Evolutionary conservation across 1,140 invertebrate genomes (phyloP).

Genomic region (Manduca sexta): DNA sequence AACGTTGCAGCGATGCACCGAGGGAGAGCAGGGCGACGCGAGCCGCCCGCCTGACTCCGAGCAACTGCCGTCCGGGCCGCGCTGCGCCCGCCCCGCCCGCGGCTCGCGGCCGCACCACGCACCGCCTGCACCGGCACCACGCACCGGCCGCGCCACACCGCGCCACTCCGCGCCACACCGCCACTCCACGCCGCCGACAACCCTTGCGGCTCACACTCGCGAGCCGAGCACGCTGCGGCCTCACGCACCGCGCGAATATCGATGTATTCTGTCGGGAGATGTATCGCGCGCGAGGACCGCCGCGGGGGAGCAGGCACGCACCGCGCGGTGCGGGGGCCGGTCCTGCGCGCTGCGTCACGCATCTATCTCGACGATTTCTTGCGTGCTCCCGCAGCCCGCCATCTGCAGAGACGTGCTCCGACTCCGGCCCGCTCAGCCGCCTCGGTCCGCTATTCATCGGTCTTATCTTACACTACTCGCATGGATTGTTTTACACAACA

Average conservation of each 20-base stretch:
- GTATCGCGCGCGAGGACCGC: conserved; percentile 23
- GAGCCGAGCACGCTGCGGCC: conserved; percentile 40
- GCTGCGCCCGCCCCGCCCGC: conserved; percentile 32
- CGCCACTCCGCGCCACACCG: conserved; percentile 21
- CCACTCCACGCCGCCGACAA: conserved; percentile 10
- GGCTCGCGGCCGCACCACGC: conserved; percentile 44
- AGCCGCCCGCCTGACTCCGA: conserved; percentile 53
- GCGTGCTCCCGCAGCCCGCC: conserved; percentile 56
- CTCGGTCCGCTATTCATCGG: conserved; percentile 1
- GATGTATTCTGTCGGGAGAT: conserved; percentile 54
- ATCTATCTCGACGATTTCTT: conserved; percentile 58
- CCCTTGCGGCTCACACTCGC: conserved; percentile 17
- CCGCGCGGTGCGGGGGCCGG: conserved; percentile 43
- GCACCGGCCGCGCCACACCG: conserved; percentile 20
- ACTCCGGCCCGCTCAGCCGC: no score
- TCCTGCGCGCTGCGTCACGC: conserved; percentile 70
- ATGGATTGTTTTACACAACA: no score
- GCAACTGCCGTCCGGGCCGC: conserved; percentile 62
- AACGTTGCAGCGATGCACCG: conserved; percentile 36
- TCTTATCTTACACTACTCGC: no score
- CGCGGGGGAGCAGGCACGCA: conserved; percentile 46
- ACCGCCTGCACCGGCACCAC: conserved; percentile 33
- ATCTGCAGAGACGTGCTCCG: conserved; percentile 56
- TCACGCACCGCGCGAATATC: conserved; percentile 58
- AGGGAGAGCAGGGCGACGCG: conserved; percentile 42